These are phyloP conservation scores for Peromyscus aztecus DNA, from an alignment of 2,797 vertebrate genomes.

Conservation along the genomic window DNA sequence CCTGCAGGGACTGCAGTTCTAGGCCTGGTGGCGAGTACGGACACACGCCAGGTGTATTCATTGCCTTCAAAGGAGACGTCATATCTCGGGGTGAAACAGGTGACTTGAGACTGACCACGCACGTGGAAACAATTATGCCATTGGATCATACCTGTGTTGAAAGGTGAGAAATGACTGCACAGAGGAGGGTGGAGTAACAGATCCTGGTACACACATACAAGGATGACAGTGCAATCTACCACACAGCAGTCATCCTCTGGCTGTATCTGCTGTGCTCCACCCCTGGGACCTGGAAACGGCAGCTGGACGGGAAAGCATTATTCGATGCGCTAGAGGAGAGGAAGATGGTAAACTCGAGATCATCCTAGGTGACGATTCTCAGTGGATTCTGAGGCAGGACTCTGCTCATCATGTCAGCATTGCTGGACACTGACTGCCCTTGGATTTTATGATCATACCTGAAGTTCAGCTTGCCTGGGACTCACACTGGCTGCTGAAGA, in stretches of 20 bases:
- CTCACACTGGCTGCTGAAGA: background rate
- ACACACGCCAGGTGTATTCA: background rate
- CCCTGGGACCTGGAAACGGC: background rate
- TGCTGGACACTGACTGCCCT: background rate
- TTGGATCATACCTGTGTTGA: background rate
- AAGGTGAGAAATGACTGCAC: background rate
- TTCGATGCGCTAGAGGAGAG: background rate
- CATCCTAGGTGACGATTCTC: background rate
- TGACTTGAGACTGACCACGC: background rate
- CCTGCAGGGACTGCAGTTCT: background rate
- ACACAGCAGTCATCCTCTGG: background rate
- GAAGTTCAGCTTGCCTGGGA: constrained; percentile 12
- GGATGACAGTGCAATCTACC: background rate
- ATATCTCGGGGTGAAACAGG: background rate
- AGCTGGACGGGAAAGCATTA: background rate
- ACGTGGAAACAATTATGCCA: background rate
- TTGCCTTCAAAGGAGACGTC: background rate
- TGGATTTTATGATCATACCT: background rate
- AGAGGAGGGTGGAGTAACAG: background rate
- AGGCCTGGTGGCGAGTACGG: background rate
- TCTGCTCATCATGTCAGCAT: background rate
- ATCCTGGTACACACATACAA: background rate
- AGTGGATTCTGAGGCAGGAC: background rate
- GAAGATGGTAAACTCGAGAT: background rate
- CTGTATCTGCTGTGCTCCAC: background rate